A percentile compares a stretch with the other conserved stretches of the same genome.
Evolutionary conservation across 2,113 vertebrate species (phyloP).

Genomic region (Centropus unirufus): DNA sequence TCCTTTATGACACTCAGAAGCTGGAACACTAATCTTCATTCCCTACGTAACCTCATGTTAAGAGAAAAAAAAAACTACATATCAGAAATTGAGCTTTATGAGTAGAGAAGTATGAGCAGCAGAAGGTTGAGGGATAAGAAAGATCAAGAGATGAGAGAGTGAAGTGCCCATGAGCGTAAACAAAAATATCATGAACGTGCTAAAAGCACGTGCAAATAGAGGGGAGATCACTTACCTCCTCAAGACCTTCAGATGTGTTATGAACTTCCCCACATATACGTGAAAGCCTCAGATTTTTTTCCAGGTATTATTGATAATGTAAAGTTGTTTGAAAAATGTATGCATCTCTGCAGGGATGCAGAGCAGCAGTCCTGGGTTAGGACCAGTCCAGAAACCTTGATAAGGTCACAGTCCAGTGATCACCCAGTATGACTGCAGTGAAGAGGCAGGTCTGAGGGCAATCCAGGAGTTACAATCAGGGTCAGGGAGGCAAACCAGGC

Average conservation of each 20-base stretch:
- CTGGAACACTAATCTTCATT: not conserved
- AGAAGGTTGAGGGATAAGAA: not conserved
- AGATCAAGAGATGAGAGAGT: not conserved
- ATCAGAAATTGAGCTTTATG: not conserved
- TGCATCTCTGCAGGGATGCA: not conserved
- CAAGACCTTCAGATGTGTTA: rapidly evolving
- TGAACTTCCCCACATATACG: not conserved
- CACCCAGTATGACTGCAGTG: not conserved
- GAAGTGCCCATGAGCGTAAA: not conserved
- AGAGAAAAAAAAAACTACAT: not conserved
- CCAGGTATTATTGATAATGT: not conserved
- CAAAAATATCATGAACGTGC: not conserved
- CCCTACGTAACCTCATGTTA: not conserved
- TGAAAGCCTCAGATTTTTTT: not conserved
- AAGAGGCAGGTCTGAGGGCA: not conserved
- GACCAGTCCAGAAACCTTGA: not conserved
- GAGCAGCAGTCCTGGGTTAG: not conserved
- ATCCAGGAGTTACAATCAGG: not conserved
- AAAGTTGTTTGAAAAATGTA: not conserved
- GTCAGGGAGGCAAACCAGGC: not conserved
- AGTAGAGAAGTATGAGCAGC: not conserved
- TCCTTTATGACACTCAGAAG: not conserved
- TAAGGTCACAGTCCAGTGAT: not conserved
- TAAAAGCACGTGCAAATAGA: not conserved
- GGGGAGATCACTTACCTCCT: not conserved